These are phyloP conservation scores for Microcebus griseorufus DNA, from an alignment of 2,113 vertebrate species.

Conservation along the genomic window DNA sequence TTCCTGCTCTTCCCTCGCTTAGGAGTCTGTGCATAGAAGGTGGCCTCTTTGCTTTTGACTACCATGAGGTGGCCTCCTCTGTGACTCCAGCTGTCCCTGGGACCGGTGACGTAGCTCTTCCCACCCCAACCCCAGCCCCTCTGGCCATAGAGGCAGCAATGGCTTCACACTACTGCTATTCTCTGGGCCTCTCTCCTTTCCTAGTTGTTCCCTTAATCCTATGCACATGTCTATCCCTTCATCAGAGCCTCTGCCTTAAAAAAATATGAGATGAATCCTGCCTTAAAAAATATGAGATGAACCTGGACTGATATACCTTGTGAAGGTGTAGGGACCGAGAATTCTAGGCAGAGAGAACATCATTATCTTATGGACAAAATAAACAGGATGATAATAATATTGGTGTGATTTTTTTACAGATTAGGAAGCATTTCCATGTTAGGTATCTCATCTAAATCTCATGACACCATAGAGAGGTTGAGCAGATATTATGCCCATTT, in stretches of 20 bases:
- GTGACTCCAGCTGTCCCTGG: background rate
- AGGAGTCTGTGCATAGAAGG: background rate
- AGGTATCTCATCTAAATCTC: background rate
- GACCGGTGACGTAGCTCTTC: background rate
- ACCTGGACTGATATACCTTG: background rate
- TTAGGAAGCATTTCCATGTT: background rate
- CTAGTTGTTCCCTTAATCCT: background rate
- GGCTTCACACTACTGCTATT: background rate
- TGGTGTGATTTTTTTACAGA: background rate
- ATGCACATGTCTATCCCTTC: background rate
- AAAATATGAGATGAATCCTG: background rate
- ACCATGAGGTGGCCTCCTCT: fast-evolving
- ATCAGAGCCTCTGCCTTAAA: background rate
- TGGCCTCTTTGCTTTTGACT: background rate
- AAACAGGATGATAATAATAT: background rate
- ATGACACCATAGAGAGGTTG: background rate
- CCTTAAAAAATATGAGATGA: background rate
- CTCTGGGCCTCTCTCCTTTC: background rate
- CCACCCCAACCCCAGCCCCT: background rate
- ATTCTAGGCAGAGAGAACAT: background rate
- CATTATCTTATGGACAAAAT: background rate
- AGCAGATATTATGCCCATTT: background rate
- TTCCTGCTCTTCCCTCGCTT: background rate
- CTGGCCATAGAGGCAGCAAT: background rate
- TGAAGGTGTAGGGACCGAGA: background rate